These are phyloP conservation scores for Drosophila baimaii DNA, from an alignment of 1,140 invertebrate genomes.

Conservation along the genomic window DNA sequence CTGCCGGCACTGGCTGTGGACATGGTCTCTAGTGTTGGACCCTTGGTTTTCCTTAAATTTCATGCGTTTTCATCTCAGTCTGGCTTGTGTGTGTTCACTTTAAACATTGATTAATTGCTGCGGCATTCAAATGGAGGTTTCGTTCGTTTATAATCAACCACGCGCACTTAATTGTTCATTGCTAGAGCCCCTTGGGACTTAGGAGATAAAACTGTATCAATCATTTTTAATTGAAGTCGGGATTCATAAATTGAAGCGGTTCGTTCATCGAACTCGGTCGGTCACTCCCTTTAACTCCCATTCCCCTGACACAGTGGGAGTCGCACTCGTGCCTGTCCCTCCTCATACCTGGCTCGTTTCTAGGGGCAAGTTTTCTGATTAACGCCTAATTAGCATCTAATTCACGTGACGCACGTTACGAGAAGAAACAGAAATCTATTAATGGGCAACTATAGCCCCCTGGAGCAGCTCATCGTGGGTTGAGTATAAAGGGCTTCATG, in stretches of 20 bases:
- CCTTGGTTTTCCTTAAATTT: constrained; percentile 27
- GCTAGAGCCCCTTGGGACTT: constrained; percentile 35
- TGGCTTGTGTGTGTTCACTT: constrained; percentile 42
- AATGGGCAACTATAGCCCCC: constrained; percentile 27
- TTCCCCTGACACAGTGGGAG: constrained; percentile 8
- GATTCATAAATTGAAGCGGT: constrained; percentile 44
- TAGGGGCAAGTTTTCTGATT: constrained; percentile 53
- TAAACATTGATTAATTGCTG: constrained; percentile 73
- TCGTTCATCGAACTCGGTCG: constrained; percentile 47
- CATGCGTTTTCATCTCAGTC: constrained; percentile 49
- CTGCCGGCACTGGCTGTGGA: constrained; percentile 67
- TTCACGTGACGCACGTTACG: constrained; percentile 53
- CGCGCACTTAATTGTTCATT: constrained; percentile 63
- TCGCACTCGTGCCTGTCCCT: constrained; percentile 2
- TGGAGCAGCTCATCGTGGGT: neutral
- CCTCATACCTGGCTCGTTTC: constrained; percentile 18
- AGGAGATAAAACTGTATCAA: constrained; percentile 67
- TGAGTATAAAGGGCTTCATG: constrained; percentile 3
- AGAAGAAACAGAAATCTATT: constrained; percentile 19
- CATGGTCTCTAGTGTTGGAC: constrained; percentile 29
- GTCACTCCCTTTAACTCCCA: constrained; percentile 8
- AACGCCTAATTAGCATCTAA: constrained; percentile 73
- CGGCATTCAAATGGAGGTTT: constrained; percentile 65
- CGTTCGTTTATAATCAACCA: constrained; percentile 60
- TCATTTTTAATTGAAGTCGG: constrained; percentile 71